Evolutionary conservation across 2,797 vertebrate genomes (phyloP), one percentile per base, ranked within the genome.

Genomic region (Etheostoma nigrum): DNA sequence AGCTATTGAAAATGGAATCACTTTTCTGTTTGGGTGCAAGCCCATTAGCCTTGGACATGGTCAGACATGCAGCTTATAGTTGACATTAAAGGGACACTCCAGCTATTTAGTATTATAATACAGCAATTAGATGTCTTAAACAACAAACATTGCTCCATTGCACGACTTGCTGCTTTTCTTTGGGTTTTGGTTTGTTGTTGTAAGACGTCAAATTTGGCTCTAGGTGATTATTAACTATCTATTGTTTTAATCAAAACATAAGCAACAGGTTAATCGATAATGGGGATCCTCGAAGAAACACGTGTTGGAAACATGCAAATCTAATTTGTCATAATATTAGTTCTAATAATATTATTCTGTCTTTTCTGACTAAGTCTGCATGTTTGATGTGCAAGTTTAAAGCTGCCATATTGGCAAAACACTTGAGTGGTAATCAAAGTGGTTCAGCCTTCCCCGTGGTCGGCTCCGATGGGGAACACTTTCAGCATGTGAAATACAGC

Each of bases 401-500:
- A 79, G 88, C 63, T 71, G 83, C 78, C 79, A 76, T 77, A 55
- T 82, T 83, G 79, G 84, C 82, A 75, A 75, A 79, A 76, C 77
- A 70, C 86, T 67, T 1, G 63, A 86, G 64, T 19, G 83, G 65
- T 78, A 75, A 85, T 89, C 77, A 86, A 90, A 88, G 81, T 67
- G 67, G 55, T 66, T 73, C 60, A 5, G 66, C 67, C 84, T 80
- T 52, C 85, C 57, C 72, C 18, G 13, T n/a, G 81, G 71, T 27
- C 82, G 30, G 19, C 69, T 87, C 72, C 70, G 59, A 47, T 49
- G 57, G 73, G 84, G 83, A 87, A 82, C 81, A 53, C 88, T 82
- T 85, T 85, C 79, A 86, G 86, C 82, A 76, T 89, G 78, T 89
- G 71, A 91, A 91, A 89, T 89, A 89, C 77, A 67, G 85, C 83